These are phyloP conservation scores for Tetranychus truncatus DNA, from an alignment of 2,888 invertebrate genomes.

Conservation along the genomic window DNA sequence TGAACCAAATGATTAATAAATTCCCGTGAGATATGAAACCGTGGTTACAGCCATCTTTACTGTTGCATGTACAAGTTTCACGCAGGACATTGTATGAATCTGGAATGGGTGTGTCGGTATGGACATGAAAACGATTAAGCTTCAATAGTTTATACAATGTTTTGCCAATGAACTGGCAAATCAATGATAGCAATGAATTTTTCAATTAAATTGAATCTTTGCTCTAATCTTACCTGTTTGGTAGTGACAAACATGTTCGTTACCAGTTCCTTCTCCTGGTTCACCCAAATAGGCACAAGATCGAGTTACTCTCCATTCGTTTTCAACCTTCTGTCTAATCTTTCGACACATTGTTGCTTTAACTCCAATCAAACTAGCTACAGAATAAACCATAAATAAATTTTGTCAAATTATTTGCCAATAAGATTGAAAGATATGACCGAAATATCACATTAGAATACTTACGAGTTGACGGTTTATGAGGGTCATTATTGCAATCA, in stretches of 20 bases:
- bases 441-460: background rate
- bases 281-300: conserved; percentile 77
- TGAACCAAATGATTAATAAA: no score
- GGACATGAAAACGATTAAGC: no score
- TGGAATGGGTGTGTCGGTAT: no score
- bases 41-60: no score
- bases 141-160: no score
- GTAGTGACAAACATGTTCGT: conserved; percentile 56
- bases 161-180: no score
- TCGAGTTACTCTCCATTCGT: conserved; percentile 69
- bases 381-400: background rate
- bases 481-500: conserved; percentile 40
- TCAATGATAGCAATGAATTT: no score
- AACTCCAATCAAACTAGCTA: background rate
- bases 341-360: conserved; percentile 71
- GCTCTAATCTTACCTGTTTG: background rate
- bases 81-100: no score
- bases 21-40: no score
- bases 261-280: conserved; percentile 60
- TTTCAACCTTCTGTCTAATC: conserved; percentile 73
- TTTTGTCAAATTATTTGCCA: background rate
- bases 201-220: background rate
- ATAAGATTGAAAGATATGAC: background rate
- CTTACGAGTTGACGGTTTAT: conserved; percentile 10
- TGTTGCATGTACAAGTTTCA: no score